These are phyloP conservation scores for Climacteris rufus DNA, from an alignment of 2,113 vertebrate species.

Conservation along the genomic window DNA sequence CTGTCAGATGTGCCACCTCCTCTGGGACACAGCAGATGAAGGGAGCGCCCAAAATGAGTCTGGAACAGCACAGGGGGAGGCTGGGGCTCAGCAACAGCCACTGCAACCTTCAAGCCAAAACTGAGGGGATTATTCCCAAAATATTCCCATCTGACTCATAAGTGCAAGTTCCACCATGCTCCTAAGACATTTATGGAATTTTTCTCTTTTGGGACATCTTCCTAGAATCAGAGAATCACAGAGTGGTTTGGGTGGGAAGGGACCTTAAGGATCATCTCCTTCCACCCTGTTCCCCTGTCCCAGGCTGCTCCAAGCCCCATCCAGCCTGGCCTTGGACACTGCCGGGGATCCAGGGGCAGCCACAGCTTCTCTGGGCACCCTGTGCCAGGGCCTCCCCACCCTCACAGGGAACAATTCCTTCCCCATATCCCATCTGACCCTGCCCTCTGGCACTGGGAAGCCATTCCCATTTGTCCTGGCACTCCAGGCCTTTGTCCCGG, in stretches of 20 bases:
- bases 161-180: not conserved
- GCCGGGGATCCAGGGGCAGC: not conserved
- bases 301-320: not conserved
- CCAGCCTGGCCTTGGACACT: not conserved
- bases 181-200: rapidly evolving
- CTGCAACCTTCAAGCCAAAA: not conserved
- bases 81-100: not conserved
- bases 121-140: not conserved
- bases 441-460: not conserved
- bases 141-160: rapidly evolving
- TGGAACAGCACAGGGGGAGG: not conserved
- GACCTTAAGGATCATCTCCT: not conserved
- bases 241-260: not conserved
- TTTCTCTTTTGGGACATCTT: not conserved
- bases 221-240: too few species aligned
- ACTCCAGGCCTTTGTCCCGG: too few species aligned
- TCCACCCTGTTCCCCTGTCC: not conserved
- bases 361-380: not conserved
- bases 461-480: not conserved
- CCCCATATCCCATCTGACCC: rapidly evolving
- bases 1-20: not conserved
- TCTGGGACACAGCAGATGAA: not conserved
- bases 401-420: not conserved
- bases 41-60: not conserved
- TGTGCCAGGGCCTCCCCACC: not conserved